Conservation (phyloP, 1,140 invertebrate genomes). For the Pristionchus pacificus region DNA sequence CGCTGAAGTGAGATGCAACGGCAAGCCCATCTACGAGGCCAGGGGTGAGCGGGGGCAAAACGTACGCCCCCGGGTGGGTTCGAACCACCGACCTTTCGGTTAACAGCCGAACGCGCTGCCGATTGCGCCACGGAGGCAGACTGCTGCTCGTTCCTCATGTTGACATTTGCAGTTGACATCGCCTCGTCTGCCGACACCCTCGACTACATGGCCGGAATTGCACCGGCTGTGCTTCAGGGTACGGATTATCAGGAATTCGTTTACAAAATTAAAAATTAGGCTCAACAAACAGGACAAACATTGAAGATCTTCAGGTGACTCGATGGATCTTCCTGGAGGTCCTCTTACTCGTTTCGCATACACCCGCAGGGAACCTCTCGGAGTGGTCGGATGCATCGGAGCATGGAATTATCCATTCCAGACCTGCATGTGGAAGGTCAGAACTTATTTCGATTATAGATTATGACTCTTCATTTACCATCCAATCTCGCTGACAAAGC, state of each 20-base stretch:
- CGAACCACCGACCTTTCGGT: constrained; percentile 58
- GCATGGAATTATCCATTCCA: constrained; percentile 67
- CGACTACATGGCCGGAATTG: constrained; percentile 44
- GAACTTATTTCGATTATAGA: constrained; percentile 39
- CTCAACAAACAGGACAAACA: background rate
- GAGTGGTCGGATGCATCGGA: constrained; percentile 62
- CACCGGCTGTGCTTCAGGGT: constrained; percentile 42
- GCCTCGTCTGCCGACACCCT: constrained; percentile 42
- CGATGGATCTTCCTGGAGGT: constrained; percentile 36
- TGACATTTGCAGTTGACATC: constrained; percentile 26
- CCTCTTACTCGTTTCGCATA: constrained; percentile 34
- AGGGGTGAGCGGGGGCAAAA: too few relatives aligned
- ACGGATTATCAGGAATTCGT: constrained; percentile 9
- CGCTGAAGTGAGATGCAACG: constrained; percentile 42
- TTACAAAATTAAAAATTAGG: background rate
- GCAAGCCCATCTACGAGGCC: constrained; percentile 46
- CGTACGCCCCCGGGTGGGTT: constrained; percentile 53
- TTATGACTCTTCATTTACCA: background rate
- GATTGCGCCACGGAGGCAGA: constrained; percentile 35
- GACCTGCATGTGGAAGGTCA: constrained; percentile 61
- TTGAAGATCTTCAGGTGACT: constrained; percentile 19
- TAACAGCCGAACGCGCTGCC: constrained; percentile 55
- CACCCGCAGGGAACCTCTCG: constrained; percentile 60
- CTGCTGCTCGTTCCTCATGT: background rate
- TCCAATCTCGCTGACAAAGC: constrained; percentile 7